These are phyloP conservation scores for Lepidocolaptes lacrymiger DNA, from an alignment of 2,797 vertebrate species.

Conservation along the genomic window DNA sequence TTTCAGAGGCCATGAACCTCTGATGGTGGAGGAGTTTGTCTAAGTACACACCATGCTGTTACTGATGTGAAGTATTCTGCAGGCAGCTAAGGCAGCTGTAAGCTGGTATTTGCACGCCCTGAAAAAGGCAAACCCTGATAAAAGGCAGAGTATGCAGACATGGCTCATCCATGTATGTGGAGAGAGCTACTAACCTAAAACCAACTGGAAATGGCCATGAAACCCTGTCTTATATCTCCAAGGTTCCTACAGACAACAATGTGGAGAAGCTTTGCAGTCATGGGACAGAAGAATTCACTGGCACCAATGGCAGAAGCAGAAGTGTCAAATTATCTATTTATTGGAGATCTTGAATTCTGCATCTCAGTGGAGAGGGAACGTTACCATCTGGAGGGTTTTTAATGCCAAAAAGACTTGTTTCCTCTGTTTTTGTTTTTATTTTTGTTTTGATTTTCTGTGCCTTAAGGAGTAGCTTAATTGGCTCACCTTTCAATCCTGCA, in stretches of 20 bases:
- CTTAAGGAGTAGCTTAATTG: slow-evolving; percentile 1
- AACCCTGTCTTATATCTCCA: background rate
- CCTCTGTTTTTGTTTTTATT: slow-evolving; percentile 25
- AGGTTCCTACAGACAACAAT: background rate
- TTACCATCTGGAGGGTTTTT: slow-evolving; percentile 49
- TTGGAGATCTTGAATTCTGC: background rate
- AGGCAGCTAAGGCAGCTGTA: background rate
- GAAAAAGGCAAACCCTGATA: background rate
- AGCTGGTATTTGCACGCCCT: background rate
- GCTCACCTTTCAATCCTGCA: slow-evolving; percentile 29
- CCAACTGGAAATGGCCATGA: background rate
- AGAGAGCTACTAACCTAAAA: background rate
- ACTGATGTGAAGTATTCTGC: background rate
- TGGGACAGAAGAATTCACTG: background rate
- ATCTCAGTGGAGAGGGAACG: background rate
- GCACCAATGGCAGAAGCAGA: background rate
- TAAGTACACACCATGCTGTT: background rate
- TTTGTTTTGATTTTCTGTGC: slow-evolving; percentile 42
- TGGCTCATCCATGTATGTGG: background rate
- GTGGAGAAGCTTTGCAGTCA: background rate
- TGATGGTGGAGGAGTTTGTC: background rate
- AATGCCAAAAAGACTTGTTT: slow-evolving; percentile 37
- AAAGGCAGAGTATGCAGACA: background rate
- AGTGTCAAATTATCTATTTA: background rate
- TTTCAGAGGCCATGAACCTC: background rate